phyloP scores from a whole-genome alignment of 1,140 invertebrate species.

The Leptopilina boulardi region DNA sequence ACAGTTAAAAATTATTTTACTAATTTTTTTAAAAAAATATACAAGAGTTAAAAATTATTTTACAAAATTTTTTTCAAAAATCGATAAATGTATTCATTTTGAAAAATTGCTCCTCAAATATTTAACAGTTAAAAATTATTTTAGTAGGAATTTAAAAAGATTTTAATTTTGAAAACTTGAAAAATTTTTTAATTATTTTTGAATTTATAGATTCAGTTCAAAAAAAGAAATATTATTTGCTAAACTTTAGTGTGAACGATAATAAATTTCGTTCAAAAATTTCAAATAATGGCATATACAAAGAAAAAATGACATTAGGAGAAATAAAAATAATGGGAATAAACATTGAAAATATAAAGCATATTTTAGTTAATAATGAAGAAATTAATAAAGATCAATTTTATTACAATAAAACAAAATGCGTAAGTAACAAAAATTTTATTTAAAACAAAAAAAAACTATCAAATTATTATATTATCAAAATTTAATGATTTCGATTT shows the following conservation, averaged over 20 bases:
- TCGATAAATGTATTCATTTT: too few relatives aligned
- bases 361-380: slow-evolving; percentile 60
- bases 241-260: slow-evolving; percentile 76
- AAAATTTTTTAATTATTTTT: slow-evolving; percentile 47
- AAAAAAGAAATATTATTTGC: slow-evolving; percentile 78
- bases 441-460: slow-evolving; percentile 1
- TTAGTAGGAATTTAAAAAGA: background rate
- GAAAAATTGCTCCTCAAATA: too few relatives aligned
- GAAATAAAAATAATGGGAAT: slow-evolving; percentile 69
- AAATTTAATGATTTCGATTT: slow-evolving; percentile 48
- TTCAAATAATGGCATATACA: slow-evolving; percentile 51
- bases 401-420: slow-evolving; percentile 48
- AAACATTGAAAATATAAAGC: background rate
- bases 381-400: slow-evolving; percentile 49
- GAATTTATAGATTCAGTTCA: slow-evolving; percentile 78
- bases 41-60: too few relatives aligned
- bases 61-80: too few relatives aligned
- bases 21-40: too few relatives aligned
- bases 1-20: too few relatives aligned
- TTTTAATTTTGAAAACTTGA: too few relatives aligned
- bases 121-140: background rate
- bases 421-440: slow-evolving; percentile 53
- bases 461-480: slow-evolving; percentile 27
- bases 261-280: slow-evolving; percentile 73
- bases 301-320: slow-evolving; percentile 61